phyloP scores from a whole-genome alignment of 2,797 vertebrate species.

The Bufotes viridis region DNA sequence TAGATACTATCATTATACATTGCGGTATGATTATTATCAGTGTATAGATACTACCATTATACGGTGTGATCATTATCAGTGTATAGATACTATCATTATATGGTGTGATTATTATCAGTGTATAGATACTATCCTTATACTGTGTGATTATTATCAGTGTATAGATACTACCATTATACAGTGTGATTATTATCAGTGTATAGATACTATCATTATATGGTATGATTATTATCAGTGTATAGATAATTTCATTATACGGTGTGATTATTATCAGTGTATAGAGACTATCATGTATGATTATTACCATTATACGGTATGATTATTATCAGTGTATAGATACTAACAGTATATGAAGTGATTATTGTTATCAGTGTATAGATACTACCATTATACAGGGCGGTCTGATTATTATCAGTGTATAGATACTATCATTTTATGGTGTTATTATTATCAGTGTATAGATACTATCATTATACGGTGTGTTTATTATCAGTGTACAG shows the following conservation, averaged over 20 bases:
- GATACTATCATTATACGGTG: not conserved
- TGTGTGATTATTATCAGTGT: not conserved
- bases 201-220: slow-evolving; percentile 1
- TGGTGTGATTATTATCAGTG: too few relatives aligned
- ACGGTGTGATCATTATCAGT: not conserved
- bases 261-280: slow-evolving; percentile 14
- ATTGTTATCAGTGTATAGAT: slow-evolving; percentile 8
- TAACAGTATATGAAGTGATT: too few relatives aligned
- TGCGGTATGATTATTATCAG: slow-evolving; percentile 2
- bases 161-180: not conserved
- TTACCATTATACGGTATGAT: not conserved
- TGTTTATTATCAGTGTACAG: too few relatives aligned
- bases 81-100: not conserved
- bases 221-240: not conserved
- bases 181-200: not conserved
- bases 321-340: slow-evolving; percentile 8
- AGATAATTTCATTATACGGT: not conserved
- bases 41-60: slow-evolving; percentile 3
- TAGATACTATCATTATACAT: not conserved
- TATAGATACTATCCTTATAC: not conserved
- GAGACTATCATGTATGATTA: not conserved
- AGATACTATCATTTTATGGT: not conserved
- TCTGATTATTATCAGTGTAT: not conserved
- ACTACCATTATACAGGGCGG: not conserved
- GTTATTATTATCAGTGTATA: not conserved